Conservation (phyloP, 2,113 vertebrate species). For the Pleuronectes platessa region DNA sequence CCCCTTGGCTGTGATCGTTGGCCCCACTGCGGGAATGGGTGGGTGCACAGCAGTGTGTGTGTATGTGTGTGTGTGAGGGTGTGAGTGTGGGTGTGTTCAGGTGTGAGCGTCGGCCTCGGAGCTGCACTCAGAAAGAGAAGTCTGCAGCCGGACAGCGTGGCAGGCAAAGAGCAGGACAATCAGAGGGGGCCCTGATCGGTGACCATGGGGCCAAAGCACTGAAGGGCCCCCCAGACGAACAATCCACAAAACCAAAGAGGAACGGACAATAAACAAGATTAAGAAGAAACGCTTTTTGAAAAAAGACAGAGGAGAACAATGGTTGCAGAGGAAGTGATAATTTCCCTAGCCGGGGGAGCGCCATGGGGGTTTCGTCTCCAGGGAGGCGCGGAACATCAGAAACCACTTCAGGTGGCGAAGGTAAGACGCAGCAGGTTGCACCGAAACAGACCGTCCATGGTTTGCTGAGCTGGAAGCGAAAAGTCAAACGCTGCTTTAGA, state of each 20-base stretch:
- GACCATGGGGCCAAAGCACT: constrained; percentile 76
- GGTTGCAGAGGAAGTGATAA: constrained; percentile 91
- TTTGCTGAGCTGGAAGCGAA: constrained; percentile 12
- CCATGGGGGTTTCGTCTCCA: constrained; percentile 99
- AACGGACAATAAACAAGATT: constrained; percentile 35
- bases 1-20: constrained; percentile 61
- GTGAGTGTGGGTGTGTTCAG: constrained; percentile 60
- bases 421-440: constrained; percentile 78
- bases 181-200: constrained; percentile 64
- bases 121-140: constrained; percentile 67
- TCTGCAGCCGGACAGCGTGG: constrained; percentile 55
- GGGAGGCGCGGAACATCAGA: constrained; percentile 93
- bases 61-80: constrained; percentile 19
- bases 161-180: constrained; percentile 64
- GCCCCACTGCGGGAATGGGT: constrained; percentile 53
- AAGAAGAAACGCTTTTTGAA: constrained; percentile 24
- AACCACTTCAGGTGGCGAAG: constrained; percentile 97
- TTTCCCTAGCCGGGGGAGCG: constrained; percentile 93
- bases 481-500: constrained; percentile 11
- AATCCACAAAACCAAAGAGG: constrained; percentile 22
- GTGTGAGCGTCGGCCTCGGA: constrained; percentile 59
- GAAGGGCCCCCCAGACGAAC: constrained; percentile 61
- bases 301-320: constrained; percentile 71
- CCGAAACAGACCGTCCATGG: constrained; percentile 1
- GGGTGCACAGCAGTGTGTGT: constrained; percentile 40